Base-by-base conservation (phyloP, 2,888 invertebrate genomes). In the Chirona hameri region DNA sequence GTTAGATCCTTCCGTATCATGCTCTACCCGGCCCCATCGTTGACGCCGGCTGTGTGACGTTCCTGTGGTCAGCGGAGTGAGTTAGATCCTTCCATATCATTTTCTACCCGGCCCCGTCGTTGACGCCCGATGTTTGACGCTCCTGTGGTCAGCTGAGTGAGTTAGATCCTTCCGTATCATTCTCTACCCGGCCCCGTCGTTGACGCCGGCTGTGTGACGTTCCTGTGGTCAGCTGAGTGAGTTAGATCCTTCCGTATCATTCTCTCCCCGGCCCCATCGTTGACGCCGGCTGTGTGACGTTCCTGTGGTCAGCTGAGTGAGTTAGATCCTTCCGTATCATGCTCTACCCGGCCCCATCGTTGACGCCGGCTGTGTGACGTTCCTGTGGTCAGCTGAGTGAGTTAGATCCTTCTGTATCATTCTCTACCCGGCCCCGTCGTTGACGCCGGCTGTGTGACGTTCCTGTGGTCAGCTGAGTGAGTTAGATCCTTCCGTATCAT, bases 61-160 rank as follows among this genome's bases (percentile, higher is more conserved):
- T 39, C 39, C 39, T 39, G 39, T 39, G 39, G 2, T 18, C 90
- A 95, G 89, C 91, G 96, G 89, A 90, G 93, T 86, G 91, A 93
- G 87, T 98, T 7, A 39, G 4, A 39, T 39, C 39, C 39, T 5
- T 39, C 7, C 39, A 39, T 39, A 39, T 39, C 39, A 39, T 39
- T 39, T 7, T 39, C 39, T 39, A 7, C 39, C 39, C 39, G 39
- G 39, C 39, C 39, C 39, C 4, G 7, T 39, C 39, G 39, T 39
- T 39, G 39, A 39, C 39, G 39, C 39, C 7, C 4, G 39, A 39
- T 39, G 39, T 39, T 2, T 39, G 39, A 2, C 39, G 39, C 7
- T 39, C 39, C 39, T 39, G 39, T 39, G 39, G 2, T 18, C 90
- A 95, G 89, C 91, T 96, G 89, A 90, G 93, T 86, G 91, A 93